These are phyloP conservation scores for Fragum fragum DNA, from an alignment of 2,888 invertebrate genomes.

Conservation along the genomic window DNA sequence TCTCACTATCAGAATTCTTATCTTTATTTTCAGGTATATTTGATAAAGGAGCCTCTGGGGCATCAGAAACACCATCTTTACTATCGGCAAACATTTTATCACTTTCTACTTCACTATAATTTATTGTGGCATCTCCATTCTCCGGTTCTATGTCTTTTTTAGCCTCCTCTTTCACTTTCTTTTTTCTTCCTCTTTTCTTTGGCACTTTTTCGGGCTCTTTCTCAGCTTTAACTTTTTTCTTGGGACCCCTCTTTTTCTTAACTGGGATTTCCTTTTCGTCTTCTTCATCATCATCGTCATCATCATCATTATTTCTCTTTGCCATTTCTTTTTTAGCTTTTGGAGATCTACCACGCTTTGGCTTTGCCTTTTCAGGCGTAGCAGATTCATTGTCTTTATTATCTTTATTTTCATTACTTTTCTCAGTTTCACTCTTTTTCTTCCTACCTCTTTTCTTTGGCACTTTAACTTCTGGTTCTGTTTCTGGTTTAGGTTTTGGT, in stretches of 20 bases:
- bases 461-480: conserved; percentile 24
- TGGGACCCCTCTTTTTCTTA: conserved; percentile 61
- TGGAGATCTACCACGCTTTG: conserved; percentile 66
- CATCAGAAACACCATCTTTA: conserved; percentile 70
- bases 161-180: conserved; percentile 52
- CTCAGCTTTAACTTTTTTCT: conserved; percentile 44
- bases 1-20: conserved; percentile 27
- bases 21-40: conserved; percentile 38
- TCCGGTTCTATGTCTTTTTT: conserved; percentile 60
- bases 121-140: conserved; percentile 68
- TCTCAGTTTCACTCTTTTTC: conserved; percentile 51
- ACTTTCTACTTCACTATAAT: conserved; percentile 72
- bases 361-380: conserved; percentile 35
- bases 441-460: conserved; percentile 57
- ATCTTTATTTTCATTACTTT: conserved; percentile 38
- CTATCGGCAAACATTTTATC: conserved; percentile 69
- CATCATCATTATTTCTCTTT: conserved; percentile 43
- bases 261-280: conserved; percentile 57
- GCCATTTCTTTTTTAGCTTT: conserved; percentile 58
- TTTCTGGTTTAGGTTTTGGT: conserved; percentile 52
- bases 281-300: conserved; percentile 59
- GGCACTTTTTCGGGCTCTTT: conserved; percentile 53
- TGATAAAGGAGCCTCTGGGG: conserved; percentile 22
- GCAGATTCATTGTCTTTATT: conserved; percentile 50
- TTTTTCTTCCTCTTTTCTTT: conserved; percentile 61